Percentiles rank a stretch among this genome's conserved stretches.
phyloP scores from a whole-genome alignment of 2,888 invertebrate species.

The Allophyes oxyacanthae region DNA sequence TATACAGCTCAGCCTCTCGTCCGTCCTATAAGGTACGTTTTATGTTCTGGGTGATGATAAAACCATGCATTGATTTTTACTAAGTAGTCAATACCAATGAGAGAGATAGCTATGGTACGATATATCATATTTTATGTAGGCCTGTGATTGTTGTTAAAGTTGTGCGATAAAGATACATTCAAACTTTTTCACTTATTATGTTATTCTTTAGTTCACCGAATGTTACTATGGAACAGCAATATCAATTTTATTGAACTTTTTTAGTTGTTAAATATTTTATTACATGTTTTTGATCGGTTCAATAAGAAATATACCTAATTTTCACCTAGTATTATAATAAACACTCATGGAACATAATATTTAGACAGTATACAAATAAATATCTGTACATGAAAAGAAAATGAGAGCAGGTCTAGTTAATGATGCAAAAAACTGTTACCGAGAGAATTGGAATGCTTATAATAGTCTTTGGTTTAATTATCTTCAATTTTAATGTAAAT shows the following conservation, averaged over 20 bases:
- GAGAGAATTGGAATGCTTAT: too few relatives aligned
- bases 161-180: not conserved
- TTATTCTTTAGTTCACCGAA: slow-evolving; percentile 5
- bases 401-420: too few relatives aligned
- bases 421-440: slow-evolving; percentile 40
- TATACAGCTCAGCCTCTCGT: slow-evolving; percentile 90
- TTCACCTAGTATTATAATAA: slow-evolving; percentile 48
- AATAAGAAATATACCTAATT: slow-evolving; percentile 38
- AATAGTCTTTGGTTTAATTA: slow-evolving; percentile 26
- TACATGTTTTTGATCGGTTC: slow-evolving; percentile 3
- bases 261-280: slow-evolving; percentile 12
- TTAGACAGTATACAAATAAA: slow-evolving; percentile 21
- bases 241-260: slow-evolving; percentile 17
- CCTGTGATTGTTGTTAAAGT: slow-evolving; percentile 10
- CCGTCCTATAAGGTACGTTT: slow-evolving; percentile 89
- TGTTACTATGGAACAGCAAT: slow-evolving; percentile 11
- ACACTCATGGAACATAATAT: slow-evolving; percentile 46
- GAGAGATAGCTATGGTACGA: not conserved
- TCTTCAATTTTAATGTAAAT: too few relatives aligned
- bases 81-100: slow-evolving; percentile 9
- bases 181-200: slow-evolving; percentile 3
- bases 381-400: too few relatives aligned
- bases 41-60: slow-evolving; percentile 18
- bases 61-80: not conserved
- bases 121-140: not conserved